Evolutionary conservation across 2,113 vertebrate genomes (phyloP).

Genomic region (Halcyon malimbica): DNA sequence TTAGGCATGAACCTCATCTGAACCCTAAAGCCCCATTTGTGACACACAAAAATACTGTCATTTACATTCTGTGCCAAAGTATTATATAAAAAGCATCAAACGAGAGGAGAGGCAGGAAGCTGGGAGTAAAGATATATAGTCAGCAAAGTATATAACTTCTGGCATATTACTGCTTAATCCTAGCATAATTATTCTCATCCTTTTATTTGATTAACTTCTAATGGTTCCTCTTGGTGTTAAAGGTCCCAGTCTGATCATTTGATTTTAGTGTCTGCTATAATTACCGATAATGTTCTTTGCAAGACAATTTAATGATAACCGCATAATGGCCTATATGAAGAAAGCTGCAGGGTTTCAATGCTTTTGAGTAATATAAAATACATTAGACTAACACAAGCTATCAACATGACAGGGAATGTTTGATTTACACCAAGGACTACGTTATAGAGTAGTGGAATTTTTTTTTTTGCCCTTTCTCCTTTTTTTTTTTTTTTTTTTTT

Average conservation of each 20-base stretch:
- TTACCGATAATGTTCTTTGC: constrained; percentile 99
- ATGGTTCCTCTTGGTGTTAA: constrained; percentile 96
- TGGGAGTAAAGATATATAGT: constrained; percentile 81
- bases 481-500: background rate
- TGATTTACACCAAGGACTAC: constrained; percentile 83
- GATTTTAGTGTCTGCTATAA: constrained; percentile 98
- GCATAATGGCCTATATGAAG: constrained; percentile 89
- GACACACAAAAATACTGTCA: constrained; percentile 72
- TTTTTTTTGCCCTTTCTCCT: constrained; percentile 5
- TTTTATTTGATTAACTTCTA: constrained; percentile 99
- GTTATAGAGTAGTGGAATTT: constrained; percentile 62
- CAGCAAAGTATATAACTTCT: constrained; percentile 85
- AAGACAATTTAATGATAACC: constrained; percentile 88
- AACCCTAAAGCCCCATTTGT: constrained; percentile 74
- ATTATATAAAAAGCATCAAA: constrained; percentile 79
- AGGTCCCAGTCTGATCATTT: constrained; percentile 97
- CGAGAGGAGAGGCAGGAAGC: constrained; percentile 71
- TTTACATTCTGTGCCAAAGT: constrained; percentile 79
- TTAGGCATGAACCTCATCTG: constrained; percentile 75
- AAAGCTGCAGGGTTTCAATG: constrained; percentile 84
- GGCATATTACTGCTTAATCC: constrained; percentile 87
- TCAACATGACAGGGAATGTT: constrained; percentile 86
- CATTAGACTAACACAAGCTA: constrained; percentile 87
- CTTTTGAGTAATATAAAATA: constrained; percentile 89
- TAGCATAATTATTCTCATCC: constrained; percentile 97